Conservation (phyloP, 1,140 invertebrate species). For the Procambarus virginalis region DNA sequence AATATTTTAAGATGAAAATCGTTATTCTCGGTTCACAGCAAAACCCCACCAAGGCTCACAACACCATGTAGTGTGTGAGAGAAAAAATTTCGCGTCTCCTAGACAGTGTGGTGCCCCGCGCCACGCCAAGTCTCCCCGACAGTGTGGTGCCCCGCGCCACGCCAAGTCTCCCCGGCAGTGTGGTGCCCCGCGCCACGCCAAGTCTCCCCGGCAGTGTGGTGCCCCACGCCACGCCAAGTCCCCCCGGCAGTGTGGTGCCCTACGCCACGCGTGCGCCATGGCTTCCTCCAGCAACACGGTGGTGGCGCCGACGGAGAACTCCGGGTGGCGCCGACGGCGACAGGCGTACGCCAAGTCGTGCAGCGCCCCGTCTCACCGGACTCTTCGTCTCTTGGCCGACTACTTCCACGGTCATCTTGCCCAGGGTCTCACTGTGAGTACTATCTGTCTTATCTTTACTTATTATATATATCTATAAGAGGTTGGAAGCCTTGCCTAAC, state of each 20-base stretch:
- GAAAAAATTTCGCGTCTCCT: neutral
- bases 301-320: conserved; percentile 16
- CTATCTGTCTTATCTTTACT: too few relatives aligned
- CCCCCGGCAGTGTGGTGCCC: neutral
- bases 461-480: too few relatives aligned
- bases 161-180: too few relatives aligned
- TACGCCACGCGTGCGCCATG: neutral
- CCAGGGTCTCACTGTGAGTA: conserved; percentile 45
- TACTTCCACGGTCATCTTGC: conserved; percentile 42
- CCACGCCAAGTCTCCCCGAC: too few relatives aligned
- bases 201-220: neutral
- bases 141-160: too few relatives aligned
- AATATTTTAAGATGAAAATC: too few relatives aligned
- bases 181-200: too few relatives aligned
- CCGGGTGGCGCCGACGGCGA: conserved; percentile 39
- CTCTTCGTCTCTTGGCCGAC: conserved; percentile 49
- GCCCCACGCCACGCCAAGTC: neutral
- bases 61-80: too few relatives aligned
- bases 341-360: conserved; percentile 61
- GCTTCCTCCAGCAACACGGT: neutral
- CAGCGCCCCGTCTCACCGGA: conserved; percentile 42
- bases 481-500: too few relatives aligned
- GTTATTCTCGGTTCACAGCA: too few relatives aligned
- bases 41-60: too few relatives aligned
- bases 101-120: neutral